Conservation (phyloP, 2,888 invertebrate species). For the Aleiodes testaceus region DNA sequence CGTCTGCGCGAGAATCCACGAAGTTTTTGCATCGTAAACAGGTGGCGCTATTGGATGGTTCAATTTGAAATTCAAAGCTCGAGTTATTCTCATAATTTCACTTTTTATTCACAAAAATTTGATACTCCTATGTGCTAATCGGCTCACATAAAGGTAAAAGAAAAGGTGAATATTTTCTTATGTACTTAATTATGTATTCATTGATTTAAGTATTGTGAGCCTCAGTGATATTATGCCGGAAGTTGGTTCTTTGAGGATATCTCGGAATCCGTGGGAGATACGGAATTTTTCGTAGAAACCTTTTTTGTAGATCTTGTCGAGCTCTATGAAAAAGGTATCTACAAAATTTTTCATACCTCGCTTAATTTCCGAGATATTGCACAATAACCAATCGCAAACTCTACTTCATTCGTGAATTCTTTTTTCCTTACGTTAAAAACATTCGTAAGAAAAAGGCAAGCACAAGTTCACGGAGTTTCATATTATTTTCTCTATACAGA, state of each 20-base stretch:
- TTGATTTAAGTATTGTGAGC: slow-evolving; percentile 13
- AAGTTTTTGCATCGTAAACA: background rate
- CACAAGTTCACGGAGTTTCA: background rate
- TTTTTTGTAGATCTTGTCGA: no score
- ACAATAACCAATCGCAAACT: slow-evolving; percentile 35
- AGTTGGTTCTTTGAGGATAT: background rate
- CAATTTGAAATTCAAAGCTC: background rate
- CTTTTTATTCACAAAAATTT: slow-evolving; percentile 44
- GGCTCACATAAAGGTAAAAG: slow-evolving; percentile 38
- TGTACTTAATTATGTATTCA: background rate
- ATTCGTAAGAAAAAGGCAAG: slow-evolving; percentile 2
- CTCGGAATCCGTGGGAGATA: no score
- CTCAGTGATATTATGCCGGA: slow-evolving; percentile 19
- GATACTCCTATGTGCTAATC: slow-evolving; percentile 34
- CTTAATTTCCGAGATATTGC: background rate
- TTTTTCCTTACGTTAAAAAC: background rate
- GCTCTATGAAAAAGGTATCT: no score
- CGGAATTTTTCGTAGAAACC: no score
- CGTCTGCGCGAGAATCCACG: background rate
- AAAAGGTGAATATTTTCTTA: background rate
- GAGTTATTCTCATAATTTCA: background rate
- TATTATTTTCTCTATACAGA: slow-evolving; percentile 14
- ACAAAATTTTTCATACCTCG: no score
- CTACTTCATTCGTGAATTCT: slow-evolving; percentile 3
- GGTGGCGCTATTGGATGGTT: background rate